These are phyloP conservation scores for Melanaphis sacchari DNA, from an alignment of 1,140 invertebrate genomes.

Conservation along the genomic window DNA sequence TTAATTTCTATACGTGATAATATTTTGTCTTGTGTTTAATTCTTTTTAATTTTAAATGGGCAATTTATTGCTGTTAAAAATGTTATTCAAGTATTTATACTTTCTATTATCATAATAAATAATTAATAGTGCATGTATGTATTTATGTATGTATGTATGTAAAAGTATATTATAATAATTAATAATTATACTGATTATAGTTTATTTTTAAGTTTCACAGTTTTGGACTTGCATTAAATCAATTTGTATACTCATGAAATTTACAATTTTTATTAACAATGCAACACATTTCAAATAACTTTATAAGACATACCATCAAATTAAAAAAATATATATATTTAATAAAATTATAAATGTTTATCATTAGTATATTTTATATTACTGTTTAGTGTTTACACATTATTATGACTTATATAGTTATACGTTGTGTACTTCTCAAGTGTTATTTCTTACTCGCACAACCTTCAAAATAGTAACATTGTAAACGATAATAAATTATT, in stretches of 20 bases:
- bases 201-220: not conserved
- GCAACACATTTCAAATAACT: not conserved
- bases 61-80: slow-evolving; percentile 6
- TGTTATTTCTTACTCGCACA: not conserved
- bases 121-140: not conserved
- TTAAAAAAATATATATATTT: slow-evolving; percentile 14
- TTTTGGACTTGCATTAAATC: not conserved
- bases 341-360: not conserved
- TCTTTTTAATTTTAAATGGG: not conserved
- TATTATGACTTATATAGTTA: not conserved
- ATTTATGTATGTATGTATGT: not conserved
- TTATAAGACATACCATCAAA: not conserved
- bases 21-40: not conserved
- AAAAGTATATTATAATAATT: not conserved
- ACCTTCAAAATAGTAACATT: not conserved
- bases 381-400: not conserved
- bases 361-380: not conserved
- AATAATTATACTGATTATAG: not conserved
- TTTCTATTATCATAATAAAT: not conserved
- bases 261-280: slow-evolving; percentile 25
- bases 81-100: not conserved
- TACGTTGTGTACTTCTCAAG: not conserved
- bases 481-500: not conserved
- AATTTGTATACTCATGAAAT: slow-evolving; percentile 18
- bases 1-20: not conserved